These are phyloP conservation scores for Clinocottus analis DNA, from an alignment of 2,113 vertebrate species.

Conservation along the genomic window DNA sequence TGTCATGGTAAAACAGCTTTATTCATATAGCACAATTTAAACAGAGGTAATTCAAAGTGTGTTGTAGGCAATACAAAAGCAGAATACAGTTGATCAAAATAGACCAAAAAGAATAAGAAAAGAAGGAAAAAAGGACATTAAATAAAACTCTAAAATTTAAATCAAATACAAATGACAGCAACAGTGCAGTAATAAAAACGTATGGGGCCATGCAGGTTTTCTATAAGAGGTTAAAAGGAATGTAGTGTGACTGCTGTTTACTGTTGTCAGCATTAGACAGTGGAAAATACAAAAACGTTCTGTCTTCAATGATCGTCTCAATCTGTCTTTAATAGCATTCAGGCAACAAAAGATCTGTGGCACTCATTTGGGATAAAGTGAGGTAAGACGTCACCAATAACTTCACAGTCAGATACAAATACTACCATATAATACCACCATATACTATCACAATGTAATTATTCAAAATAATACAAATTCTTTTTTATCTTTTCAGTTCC, in stretches of 20 bases:
- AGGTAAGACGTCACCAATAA: conserved; percentile 42
- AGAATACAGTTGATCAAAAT: not conserved
- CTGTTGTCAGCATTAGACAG: not conserved
- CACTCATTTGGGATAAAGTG: conserved; percentile 29
- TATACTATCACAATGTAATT: not conserved
- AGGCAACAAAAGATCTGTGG: conserved; percentile 28
- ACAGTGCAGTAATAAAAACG: not conserved
- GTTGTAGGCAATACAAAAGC: not conserved
- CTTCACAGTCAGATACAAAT: not conserved
- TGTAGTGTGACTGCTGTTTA: not conserved
- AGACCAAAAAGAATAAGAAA: not conserved
- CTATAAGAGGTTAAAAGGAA: not conserved
- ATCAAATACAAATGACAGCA: not conserved
- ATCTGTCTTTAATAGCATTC: conserved; percentile 40
- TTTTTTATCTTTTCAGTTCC: conserved; percentile 22
- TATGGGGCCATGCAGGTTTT: not conserved
- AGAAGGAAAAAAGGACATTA: not conserved
- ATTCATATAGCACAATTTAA: not conserved
- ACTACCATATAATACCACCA: not conserved
- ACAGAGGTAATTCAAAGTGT: not conserved
- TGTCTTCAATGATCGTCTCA: conserved; percentile 9
- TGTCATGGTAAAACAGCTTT: not conserved
- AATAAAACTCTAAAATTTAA: not conserved
- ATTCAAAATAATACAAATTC: not conserved
- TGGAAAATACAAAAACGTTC: not conserved